Percentiles rank a stretch among this genome's conserved stretches.
Evolutionary conservation across 2,797 vertebrate species (phyloP).

Genomic region (Sorex maritimensis): DNA sequence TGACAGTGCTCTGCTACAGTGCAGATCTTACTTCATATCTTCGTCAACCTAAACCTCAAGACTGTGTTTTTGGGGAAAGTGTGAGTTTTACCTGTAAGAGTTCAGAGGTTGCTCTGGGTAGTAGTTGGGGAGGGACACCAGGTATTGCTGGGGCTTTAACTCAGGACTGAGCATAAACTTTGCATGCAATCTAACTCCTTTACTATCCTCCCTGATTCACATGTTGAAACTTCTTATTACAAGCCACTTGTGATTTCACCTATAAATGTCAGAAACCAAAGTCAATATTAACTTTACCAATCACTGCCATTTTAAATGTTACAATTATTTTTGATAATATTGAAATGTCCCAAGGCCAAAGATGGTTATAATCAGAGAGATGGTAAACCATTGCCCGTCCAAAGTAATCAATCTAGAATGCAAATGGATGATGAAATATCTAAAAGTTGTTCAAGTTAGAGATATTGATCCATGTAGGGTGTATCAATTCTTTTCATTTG

Average conservation of each 20-base stretch:
- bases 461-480: background rate
- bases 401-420: background rate
- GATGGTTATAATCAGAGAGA: background rate
- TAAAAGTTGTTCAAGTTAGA: background rate
- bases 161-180: background rate
- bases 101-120: too few species aligned
- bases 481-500: constrained; percentile 24
- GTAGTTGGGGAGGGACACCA: too few species aligned
- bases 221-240: background rate
- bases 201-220: too few species aligned
- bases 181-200: too few species aligned
- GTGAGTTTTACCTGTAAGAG: too few species aligned
- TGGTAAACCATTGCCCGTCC: background rate
- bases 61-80: too few species aligned
- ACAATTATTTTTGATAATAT: background rate
- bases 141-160: background rate
- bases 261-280: background rate
- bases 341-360: background rate
- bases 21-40: background rate
- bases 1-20: too few species aligned
- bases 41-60: too few species aligned
- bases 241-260: background rate
- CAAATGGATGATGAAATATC: background rate
- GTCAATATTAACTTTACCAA: background rate
- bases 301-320: background rate